These are phyloP conservation scores for Zelostemma sp. DNA, from an alignment of 1,140 invertebrate species.

Conservation along the genomic window DNA sequence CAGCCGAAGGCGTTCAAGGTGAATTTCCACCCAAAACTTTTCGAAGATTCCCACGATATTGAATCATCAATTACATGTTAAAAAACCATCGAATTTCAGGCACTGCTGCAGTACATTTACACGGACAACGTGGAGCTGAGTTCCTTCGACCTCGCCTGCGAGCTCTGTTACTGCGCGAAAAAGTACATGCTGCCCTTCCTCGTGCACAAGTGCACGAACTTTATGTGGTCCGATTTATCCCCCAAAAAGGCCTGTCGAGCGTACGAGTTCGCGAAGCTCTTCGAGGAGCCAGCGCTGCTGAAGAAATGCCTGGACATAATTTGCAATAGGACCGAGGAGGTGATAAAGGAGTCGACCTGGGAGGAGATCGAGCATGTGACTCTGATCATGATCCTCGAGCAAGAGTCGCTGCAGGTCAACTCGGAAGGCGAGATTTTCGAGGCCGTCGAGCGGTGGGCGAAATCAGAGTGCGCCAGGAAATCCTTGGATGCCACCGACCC, in stretches of 20 bases:
- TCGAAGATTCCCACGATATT: neutral
- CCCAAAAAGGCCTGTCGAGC: slow-evolving; percentile 85
- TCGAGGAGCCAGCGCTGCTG: slow-evolving; percentile 84
- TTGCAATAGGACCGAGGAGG: slow-evolving; percentile 80
- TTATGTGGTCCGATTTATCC: slow-evolving; percentile 83
- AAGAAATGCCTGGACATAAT: slow-evolving; percentile 84
- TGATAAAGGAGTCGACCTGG: slow-evolving; percentile 81
- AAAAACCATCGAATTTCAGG: slow-evolving; percentile 45
- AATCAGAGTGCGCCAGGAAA: slow-evolving; percentile 59
- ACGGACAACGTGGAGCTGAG: slow-evolving; percentile 82
- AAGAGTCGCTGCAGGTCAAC: slow-evolving; percentile 78
- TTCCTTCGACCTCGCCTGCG: slow-evolving; percentile 86
- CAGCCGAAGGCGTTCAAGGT: slow-evolving; percentile 85
- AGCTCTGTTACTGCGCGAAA: slow-evolving; percentile 88
- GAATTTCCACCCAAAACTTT: neutral
- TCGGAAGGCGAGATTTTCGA: slow-evolving; percentile 83
- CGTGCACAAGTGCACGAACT: slow-evolving; percentile 84
- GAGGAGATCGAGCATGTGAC: slow-evolving; percentile 81
- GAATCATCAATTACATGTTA: neutral
- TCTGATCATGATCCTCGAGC: slow-evolving; percentile 80
- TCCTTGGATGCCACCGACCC: slow-evolving; percentile 56
- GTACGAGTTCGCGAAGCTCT: slow-evolving; percentile 87
- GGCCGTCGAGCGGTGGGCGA: slow-evolving; percentile 78
- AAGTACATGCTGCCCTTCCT: slow-evolving; percentile 89
- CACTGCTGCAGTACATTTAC: slow-evolving; percentile 85